These are phyloP conservation scores for Cyanoliseus patagonus DNA, from an alignment of 2,113 vertebrate species.

Conservation along the genomic window DNA sequence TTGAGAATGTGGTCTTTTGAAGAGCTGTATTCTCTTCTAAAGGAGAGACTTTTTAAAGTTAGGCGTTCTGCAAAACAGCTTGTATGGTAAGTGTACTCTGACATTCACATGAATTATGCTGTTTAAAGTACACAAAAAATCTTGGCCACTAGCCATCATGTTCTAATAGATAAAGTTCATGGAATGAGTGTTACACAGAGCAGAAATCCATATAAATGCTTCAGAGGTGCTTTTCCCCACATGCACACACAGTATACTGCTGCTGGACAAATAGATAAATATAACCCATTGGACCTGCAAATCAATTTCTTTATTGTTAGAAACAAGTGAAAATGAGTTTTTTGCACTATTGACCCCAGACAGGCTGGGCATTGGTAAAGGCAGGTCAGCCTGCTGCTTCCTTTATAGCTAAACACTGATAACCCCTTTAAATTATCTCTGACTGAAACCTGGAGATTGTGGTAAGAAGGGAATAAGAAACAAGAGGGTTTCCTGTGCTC, in stretches of 20 bases:
- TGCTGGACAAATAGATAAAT: background rate
- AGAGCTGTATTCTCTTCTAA: background rate
- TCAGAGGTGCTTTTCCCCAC: background rate
- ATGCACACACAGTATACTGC: background rate
- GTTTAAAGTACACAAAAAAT: background rate
- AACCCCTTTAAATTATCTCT: slow-evolving; percentile 49
- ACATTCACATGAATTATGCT: background rate
- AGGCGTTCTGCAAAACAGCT: background rate
- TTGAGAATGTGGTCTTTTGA: background rate
- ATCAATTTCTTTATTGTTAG: slow-evolving; percentile 39
- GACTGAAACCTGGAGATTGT: slow-evolving; percentile 25
- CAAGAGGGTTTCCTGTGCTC: background rate
- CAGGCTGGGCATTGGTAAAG: background rate
- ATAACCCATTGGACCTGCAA: background rate
- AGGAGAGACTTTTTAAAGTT: background rate
- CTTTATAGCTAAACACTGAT: background rate
- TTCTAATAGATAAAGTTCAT: background rate
- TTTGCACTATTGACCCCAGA: slow-evolving; percentile 19
- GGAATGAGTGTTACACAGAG: background rate
- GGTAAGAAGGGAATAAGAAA: slow-evolving; percentile 1
- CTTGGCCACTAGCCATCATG: background rate
- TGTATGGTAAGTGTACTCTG: background rate
- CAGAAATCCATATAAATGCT: slow-evolving; percentile 21
- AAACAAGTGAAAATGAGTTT: background rate
- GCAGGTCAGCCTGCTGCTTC: background rate